Percentiles rank a stretch among this genome's conserved stretches.
phyloP scores from a whole-genome alignment of 1,140 invertebrate genomes.

The Caenorhabditis latens region DNA sequence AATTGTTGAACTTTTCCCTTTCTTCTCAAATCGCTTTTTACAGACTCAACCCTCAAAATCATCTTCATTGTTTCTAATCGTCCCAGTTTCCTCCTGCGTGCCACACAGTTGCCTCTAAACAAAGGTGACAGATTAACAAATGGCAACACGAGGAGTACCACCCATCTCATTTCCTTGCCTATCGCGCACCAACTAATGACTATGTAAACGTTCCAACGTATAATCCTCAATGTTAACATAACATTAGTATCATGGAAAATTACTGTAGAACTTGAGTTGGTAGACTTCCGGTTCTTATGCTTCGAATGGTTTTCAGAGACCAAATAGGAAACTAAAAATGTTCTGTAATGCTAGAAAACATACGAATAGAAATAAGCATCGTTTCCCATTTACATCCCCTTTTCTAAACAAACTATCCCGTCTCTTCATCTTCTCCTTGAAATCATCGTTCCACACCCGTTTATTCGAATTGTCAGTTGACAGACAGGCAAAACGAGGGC shows the following conservation, averaged over 20 bases:
- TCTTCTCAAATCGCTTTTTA: neutral
- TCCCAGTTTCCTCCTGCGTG: slow-evolving; percentile 4
- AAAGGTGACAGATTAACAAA: slow-evolving; percentile 56
- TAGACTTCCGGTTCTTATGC: neutral
- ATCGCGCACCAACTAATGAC: slow-evolving; percentile 50
- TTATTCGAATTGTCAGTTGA: slow-evolving; percentile 55
- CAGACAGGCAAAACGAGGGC: slow-evolving; percentile 32
- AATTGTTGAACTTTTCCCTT: neutral
- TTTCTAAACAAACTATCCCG: slow-evolving; percentile 35
- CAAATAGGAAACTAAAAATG: no score
- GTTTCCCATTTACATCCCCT: no score
- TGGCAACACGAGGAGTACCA: neutral
- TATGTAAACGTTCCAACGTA: slow-evolving; percentile 42
- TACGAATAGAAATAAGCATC: no score
- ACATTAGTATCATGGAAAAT: slow-evolving; percentile 19
- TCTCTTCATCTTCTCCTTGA: neutral
- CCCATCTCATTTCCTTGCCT: slow-evolving; percentile 37
- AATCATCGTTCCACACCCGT: slow-evolving; percentile 54
- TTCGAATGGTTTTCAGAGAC: no score
- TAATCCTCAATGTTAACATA: slow-evolving; percentile 46
- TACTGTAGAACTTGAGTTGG: neutral
- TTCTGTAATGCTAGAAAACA: no score
- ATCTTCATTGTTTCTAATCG: slow-evolving; percentile 40
- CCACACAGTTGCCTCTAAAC: slow-evolving; percentile 44
- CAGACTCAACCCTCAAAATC: slow-evolving; percentile 9